phyloP scores from a whole-genome alignment of 2,113 vertebrate genomes.

The Scopus umbretta region DNA sequence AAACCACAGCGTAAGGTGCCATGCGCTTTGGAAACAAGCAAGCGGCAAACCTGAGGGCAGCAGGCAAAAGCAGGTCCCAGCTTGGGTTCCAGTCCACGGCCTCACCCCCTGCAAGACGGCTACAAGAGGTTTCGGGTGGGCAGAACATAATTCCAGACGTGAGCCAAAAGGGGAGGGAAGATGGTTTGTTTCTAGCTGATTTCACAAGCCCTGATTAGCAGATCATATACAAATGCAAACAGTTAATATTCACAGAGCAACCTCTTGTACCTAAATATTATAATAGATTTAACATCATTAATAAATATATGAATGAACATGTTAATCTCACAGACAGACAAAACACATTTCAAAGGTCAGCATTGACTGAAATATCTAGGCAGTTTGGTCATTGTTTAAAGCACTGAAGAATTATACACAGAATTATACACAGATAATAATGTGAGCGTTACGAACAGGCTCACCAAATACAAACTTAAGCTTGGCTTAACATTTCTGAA shows the following conservation, averaged over 20 bases:
- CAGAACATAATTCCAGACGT: background rate
- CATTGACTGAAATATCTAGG: background rate
- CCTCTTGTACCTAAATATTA: background rate
- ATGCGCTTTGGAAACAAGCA: background rate
- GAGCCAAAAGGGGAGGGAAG: background rate
- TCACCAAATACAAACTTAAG: background rate
- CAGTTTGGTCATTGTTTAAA: background rate
- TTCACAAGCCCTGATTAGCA: conserved; percentile 12
- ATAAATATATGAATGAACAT: conserved; percentile 55
- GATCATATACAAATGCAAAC: background rate
- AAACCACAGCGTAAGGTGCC: background rate
- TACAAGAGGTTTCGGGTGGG: background rate
- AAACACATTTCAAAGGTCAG: background rate
- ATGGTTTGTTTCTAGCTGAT: background rate
- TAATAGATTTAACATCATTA: conserved; percentile 26
- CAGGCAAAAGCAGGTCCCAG: background rate
- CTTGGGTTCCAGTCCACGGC: background rate
- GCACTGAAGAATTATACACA: background rate
- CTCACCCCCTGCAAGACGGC: background rate
- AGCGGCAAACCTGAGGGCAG: conserved; percentile 22
- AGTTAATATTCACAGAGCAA: background rate
- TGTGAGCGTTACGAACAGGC: background rate
- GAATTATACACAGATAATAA: background rate
- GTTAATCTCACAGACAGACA: conserved; percentile 39
- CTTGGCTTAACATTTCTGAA: background rate